Base-by-base conservation (phyloP, 2,888 invertebrate genomes). In the Capitulum mitella region DNA sequence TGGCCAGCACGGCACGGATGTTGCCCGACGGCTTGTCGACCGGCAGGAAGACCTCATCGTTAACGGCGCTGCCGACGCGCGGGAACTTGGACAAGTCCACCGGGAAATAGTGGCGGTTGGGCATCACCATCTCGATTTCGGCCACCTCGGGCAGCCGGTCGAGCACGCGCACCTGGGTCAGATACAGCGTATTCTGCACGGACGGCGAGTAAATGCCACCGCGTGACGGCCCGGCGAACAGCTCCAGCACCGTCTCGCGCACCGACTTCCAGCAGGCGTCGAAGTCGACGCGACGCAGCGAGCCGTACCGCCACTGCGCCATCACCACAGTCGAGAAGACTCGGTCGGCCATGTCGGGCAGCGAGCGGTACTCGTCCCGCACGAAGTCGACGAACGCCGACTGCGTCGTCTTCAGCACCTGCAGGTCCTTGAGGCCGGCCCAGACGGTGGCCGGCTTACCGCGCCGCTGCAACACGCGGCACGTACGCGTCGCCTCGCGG, bases 381-480 rank as follows among this genome's bases (percentile, higher is more conserved):
- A 92, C 90, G 84, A 93, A 93, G 85, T 93, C 92, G 3, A 90
- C 90, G 84, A 93, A 93, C 0, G 92, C 90, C 0, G 93, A 93
- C 84, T 93, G 91, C 0, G 93, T 93, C 0, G 93, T 93, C 85
- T 93, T 93, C 81, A 93, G 85, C 0, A 93, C 90, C 64, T 92
- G 88, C 37, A 93, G 87, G 37, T 78, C 79, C 46, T 79, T 76
- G 34, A 82, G 79, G 12, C 80, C 81, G 1, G 80, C 77, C 40
- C 77, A 74, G 10, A 82, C 77, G 51, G 26, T 8, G 1, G 80
- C 78, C 26, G 14, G 14, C 76, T 61, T 0, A 78, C 79, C 80
- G 40, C 80, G 78, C 22, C 29, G 61, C 78, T 78, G 80, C 85
- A 88, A 87, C 84, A 93, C 93, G 91, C 82, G 89, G 83, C 91